phyloP scores from a whole-genome alignment of 2,888 invertebrate species.

The Agonopterix subpropinquella region DNA sequence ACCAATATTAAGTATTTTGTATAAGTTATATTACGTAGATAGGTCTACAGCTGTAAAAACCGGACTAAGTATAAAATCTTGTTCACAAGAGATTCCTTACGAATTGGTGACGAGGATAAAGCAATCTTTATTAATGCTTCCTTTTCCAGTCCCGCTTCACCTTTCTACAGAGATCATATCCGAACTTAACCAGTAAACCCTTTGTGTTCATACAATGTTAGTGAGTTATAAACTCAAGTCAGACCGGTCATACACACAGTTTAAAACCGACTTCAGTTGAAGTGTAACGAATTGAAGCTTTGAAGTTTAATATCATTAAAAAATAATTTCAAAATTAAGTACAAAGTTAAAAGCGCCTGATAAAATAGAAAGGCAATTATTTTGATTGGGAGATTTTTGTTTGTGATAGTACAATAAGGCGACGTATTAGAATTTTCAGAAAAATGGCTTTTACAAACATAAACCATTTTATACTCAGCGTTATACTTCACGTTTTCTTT shows the following conservation, averaged over 20 bases:
- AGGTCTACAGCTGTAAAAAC: too few relatives aligned
- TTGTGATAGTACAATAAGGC: too few relatives aligned
- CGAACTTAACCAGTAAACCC: conserved; percentile 34
- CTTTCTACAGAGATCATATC: conserved; percentile 30
- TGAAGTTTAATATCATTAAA: background rate
- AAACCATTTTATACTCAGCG: conserved; percentile 23
- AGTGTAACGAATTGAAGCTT: conserved; percentile 18
- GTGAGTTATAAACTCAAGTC: conserved; percentile 41
- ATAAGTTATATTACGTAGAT: too few relatives aligned
- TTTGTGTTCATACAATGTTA: conserved; percentile 30
- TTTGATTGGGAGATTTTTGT: too few relatives aligned
- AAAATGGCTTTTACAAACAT: conserved; percentile 15
- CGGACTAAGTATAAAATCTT: too few relatives aligned
- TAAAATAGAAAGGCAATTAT: background rate
- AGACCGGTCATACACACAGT: conserved; percentile 28
- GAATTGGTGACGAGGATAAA: background rate
- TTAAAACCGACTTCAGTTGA: conserved; percentile 21
- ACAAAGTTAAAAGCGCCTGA: conserved; percentile 14
- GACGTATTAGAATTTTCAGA: too few relatives aligned
- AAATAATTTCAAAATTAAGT: background rate
- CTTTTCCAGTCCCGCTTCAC: conserved; percentile 24
- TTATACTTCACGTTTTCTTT: conserved; percentile 30
- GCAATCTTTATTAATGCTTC: conserved; percentile 30
- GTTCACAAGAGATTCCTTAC: too few relatives aligned
- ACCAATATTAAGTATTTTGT: too few relatives aligned